phyloP scores from a whole-genome alignment of 2,113 vertebrate species.

The Gasterosteus nipponicus region DNA sequence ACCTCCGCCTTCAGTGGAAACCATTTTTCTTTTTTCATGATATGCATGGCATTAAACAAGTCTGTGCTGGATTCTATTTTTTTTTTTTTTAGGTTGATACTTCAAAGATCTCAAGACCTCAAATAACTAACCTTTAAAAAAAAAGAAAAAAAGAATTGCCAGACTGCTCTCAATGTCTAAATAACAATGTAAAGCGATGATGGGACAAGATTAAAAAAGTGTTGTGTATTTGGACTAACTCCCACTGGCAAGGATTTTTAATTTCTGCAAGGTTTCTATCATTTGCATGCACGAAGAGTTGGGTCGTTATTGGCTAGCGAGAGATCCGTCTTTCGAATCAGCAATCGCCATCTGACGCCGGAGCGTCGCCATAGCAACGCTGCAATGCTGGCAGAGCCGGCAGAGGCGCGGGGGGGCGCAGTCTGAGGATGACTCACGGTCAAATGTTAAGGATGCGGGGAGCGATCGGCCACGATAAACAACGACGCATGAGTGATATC shows the following conservation, averaged over 20 bases:
- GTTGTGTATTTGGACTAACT: not conserved
- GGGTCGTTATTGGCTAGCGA: not conserved
- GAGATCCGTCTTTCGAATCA: not conserved
- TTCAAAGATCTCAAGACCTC: not conserved
- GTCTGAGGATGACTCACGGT: not conserved
- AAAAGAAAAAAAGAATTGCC: not conserved
- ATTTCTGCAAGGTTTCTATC: not conserved
- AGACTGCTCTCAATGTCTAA: not conserved
- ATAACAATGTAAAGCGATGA: slow-evolving; percentile 4
- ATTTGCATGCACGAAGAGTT: not conserved
- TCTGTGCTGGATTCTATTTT: not conserved
- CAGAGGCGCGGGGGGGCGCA: no score
- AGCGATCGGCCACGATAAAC: no score
- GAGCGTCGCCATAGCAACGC: not conserved
- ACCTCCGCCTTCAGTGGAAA: not conserved
- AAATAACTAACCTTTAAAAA: not conserved
- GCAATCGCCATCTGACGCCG: not conserved
- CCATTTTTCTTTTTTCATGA: not conserved
- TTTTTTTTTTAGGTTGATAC: not conserved
- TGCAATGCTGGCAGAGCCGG: not conserved
- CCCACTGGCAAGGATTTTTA: not conserved
- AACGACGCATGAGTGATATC: not conserved
- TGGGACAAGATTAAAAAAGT: not conserved
- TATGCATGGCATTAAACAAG: not conserved
- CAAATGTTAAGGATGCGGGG: not conserved